phyloP scores from a whole-genome alignment of 1,140 invertebrate genomes.

The Scaptomyza graminum region DNA sequence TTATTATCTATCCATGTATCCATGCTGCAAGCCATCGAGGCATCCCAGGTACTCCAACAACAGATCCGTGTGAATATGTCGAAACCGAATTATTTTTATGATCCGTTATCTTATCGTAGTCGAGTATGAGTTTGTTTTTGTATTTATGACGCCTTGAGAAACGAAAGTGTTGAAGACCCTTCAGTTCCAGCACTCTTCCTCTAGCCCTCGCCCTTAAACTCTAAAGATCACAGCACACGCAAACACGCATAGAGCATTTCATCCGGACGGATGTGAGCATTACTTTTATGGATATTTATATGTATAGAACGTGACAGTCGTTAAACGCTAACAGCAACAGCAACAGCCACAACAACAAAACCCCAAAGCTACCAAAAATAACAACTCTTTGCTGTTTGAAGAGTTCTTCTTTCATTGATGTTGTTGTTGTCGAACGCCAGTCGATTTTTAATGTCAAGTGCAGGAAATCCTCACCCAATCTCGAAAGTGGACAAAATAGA shows the following conservation, averaged over 20 bases:
- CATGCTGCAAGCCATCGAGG: constrained; percentile 17
- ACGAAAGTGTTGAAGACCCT: constrained; percentile 58
- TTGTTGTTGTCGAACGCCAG: constrained; percentile 30
- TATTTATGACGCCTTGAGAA: constrained; percentile 67
- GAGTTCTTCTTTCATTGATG: constrained; percentile 20
- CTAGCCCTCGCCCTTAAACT: constrained; percentile 15
- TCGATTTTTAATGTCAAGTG: constrained; percentile 45
- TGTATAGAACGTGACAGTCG: constrained; percentile 74
- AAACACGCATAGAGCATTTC: constrained; percentile 46
- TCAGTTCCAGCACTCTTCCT: neutral
- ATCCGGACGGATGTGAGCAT: constrained; percentile 79
- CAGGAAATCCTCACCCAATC: constrained; percentile 39
- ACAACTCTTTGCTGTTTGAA: constrained; percentile 25
- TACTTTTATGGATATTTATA: constrained; percentile 80
- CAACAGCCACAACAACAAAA: constrained; percentile 15
- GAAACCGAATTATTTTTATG: constrained; percentile 55
- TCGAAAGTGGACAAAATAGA: constrained; percentile 10
- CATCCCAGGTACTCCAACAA: constrained; percentile 55
- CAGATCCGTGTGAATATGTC: constrained; percentile 69
- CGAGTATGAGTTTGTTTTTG: constrained; percentile 19
- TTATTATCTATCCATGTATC: constrained; percentile 28
- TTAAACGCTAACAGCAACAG: constrained; percentile 21
- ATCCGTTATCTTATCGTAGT: constrained; percentile 61
- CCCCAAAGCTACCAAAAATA: constrained; percentile 13
- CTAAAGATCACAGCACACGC: constrained; percentile 40